Evolutionary conservation across 1,140 invertebrate species (phyloP), one percentile per base, ranked within the genome.

Genomic region (Anagrus nilaparvatae): DNA sequence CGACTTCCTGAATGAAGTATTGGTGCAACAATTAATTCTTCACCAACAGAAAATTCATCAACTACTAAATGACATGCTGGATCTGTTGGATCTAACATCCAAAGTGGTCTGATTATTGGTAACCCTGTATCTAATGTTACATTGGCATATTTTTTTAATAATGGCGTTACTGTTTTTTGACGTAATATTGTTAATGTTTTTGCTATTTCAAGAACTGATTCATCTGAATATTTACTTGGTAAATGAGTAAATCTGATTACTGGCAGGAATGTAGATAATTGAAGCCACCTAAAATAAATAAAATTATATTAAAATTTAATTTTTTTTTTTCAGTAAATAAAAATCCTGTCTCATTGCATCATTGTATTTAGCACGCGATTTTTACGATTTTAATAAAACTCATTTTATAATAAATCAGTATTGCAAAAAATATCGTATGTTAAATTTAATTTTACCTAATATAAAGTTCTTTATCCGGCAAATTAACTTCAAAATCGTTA

Each of bases 11-110:
- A 69, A 32, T 83, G 71, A 4, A 96, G 57, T 24, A 97, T 78
- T 0, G 92, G 92, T 0, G 93, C 93, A 0, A 96, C 91, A 10
- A 97, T 82, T 0, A 95, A 68, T 53, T 92, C 84, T 49, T 92
- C 81, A 0, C 93, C 92, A 0, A 97, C 75, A 0, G 86, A 81
- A 67, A 96, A 97, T 58, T 97, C 84, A 53, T 93, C 88, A 25
- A 77, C 76, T 3, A 91, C 81, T 1, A 74, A 73, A 20, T 86
- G 77, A 32, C 87, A 86, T 1, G 81, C 77, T 0, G 76, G 65
- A 66, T 95, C 90, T 1, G 78, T 71, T 0, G 87, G 85, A 43
- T 87, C 82, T 20, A 90, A 67, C 84, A 94, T 89, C 90, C 92
- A 96, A 12, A 97, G 65, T 0, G 92, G 92, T 2, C 90, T 69